Evolutionary conservation across 2,797 vertebrate genomes (phyloP).

Genomic region (Lates japonicus): DNA sequence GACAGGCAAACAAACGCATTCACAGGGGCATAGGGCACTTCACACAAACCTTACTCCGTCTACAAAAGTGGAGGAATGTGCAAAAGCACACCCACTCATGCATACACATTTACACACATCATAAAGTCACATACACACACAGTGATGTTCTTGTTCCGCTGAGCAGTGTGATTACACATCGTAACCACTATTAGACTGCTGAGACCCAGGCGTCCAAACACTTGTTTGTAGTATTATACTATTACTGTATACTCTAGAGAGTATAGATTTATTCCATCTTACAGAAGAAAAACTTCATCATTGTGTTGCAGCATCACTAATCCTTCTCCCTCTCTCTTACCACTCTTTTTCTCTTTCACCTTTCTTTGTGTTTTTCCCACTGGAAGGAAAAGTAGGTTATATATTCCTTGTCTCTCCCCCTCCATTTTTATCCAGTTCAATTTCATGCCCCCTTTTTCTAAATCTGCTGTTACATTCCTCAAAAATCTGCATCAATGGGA

Average conservation of each 20-base stretch:
- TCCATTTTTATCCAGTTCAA: constrained; percentile 50
- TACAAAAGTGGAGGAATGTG: background rate
- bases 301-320: constrained; percentile 23
- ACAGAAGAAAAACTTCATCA: constrained; percentile 17
- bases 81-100: background rate
- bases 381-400: constrained; percentile 44
- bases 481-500: constrained; percentile 32
- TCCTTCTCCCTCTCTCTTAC: constrained; percentile 21
- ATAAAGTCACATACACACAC: background rate
- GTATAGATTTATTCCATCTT: constrained; percentile 5
- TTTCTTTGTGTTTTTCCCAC: constrained; percentile 19
- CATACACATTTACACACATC: background rate
- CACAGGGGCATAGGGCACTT: background rate
- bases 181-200: constrained; percentile 14
- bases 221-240: background rate
- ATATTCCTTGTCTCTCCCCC: constrained; percentile 30
- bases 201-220: constrained; percentile 5
- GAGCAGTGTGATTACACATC: constrained; percentile 30
- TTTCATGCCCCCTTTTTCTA: constrained; percentile 37
- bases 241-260: background rate
- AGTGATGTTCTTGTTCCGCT: background rate
- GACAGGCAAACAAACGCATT: constrained; percentile 6
- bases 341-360: constrained; percentile 6
- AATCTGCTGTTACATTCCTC: constrained; percentile 31
- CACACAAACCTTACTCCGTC: background rate